Conservation (phyloP, 2,113 vertebrate species). For the Herpailurus yagouaroundi region DNA sequence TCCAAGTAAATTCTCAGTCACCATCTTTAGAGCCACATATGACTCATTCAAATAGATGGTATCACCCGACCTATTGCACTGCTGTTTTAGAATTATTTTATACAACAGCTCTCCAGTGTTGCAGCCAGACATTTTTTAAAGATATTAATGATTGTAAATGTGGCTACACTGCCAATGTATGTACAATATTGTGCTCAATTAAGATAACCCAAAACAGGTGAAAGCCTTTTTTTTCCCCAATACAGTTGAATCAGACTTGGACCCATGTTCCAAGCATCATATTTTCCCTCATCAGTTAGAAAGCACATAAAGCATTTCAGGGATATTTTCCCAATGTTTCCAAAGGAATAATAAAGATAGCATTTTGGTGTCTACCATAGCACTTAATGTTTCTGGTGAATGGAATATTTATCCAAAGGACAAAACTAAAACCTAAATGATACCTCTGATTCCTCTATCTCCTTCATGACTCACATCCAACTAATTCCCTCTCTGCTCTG, state of each 20-base stretch:
- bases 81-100: background rate
- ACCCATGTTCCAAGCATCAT: background rate
- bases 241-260: background rate
- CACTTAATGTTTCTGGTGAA: background rate
- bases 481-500: background rate
- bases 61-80: background rate
- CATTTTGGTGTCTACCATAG: background rate
- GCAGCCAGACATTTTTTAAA: background rate
- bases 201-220: background rate
- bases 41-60: background rate
- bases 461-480: background rate
- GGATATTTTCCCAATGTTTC: background rate
- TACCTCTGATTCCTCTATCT: background rate
- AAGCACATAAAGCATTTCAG: background rate
- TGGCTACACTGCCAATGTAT: background rate
- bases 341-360: background rate
- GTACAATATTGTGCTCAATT: background rate
- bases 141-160: background rate
- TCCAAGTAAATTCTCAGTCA: background rate
- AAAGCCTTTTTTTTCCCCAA: background rate
- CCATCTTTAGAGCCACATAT: background rate
- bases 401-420: background rate
- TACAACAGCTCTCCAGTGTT: background rate
- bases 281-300: background rate
- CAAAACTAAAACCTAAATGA: background rate